Conservation (phyloP, 2,797 vertebrate species). For the Alca torda region DNA sequence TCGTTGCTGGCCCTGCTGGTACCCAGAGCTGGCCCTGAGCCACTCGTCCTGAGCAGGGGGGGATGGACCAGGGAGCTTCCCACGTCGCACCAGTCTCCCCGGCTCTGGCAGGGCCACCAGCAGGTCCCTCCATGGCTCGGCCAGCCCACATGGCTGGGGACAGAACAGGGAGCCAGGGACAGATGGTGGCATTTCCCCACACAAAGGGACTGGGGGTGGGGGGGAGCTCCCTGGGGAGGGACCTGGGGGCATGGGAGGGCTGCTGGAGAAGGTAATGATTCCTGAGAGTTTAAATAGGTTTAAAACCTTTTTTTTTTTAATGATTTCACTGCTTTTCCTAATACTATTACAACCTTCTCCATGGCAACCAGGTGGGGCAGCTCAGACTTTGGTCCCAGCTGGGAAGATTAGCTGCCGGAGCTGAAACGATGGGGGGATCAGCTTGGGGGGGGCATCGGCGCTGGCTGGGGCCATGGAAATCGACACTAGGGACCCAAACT, state of each 20-base stretch:
- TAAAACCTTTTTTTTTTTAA: not conserved
- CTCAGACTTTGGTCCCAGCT: constrained; percentile 27
- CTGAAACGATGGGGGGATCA: not conserved
- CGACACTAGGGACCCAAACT: accelerated
- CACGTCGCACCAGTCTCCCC: not conserved
- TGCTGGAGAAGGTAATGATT: not conserved
- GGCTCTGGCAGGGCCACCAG: not conserved
- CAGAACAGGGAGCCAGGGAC: not conserved
- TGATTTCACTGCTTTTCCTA: constrained; percentile 27
- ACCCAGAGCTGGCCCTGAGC: not conserved
- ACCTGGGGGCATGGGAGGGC: not conserved
- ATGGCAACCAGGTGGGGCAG: constrained; percentile 11
- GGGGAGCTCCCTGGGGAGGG: not conserved
- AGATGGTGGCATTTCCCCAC: not conserved
- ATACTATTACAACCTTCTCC: constrained; percentile 49
- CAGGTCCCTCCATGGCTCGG: not conserved
- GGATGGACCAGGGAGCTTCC: accelerated
- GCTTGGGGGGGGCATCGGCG: accelerated
- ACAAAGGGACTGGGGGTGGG: accelerated
- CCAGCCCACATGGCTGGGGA: not conserved
- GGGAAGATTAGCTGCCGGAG: not conserved
- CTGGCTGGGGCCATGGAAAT: accelerated
- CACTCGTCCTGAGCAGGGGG: not conserved
- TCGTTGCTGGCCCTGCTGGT: not conserved
- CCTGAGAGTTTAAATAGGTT: not conserved